Evolutionary conservation across 2,888 invertebrate genomes (phyloP), one percentile per base, ranked within the genome.

Genomic region (Lepidocyrtinus sp.): DNA sequence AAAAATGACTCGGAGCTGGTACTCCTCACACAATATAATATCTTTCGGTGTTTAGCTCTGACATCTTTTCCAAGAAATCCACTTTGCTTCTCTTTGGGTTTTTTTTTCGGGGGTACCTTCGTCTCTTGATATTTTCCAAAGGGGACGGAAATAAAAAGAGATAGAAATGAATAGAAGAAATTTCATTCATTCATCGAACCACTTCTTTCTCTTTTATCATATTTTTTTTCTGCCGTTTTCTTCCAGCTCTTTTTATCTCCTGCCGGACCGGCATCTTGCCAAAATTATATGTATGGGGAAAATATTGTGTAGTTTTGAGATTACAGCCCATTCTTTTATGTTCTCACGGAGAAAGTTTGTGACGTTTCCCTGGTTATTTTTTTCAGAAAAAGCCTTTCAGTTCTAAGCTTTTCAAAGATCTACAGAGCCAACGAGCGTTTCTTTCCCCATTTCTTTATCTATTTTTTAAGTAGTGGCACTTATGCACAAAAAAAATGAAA

Each of bases 201-300:
- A 3, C 36, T 36, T 36, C 36, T 36, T 36, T 12, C 36, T 36
- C 55, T n/a, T 55, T 55, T 55, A 36, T 36, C 36, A 7, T 36
- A 12, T 36, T 36, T 36, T 12, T 36, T 36, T 12, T 36, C 36
- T 36, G 36, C 36, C 36, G 36, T 36, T 63, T 65, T 74, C 26
- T 45, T 75, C 59, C 45, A 27, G 50, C 63, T 21, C 46, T 70
- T 70, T 76, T 69, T 69, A 75, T 75, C 75, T 75, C 46, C 63
- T 45, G 69, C 67, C 73, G 78, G 81, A 81, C 82, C 82, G 84
- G 84, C 85, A 84, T 80, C 75, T 74, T 83, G 85, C 85, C 84
- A 85, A 85, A 82, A 80, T 82, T 75, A 80, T 80, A 82, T 82
- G 75, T 78, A 50, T 50, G 50, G 15, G 50, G 15, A 50, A 50